phyloP scores from a whole-genome alignment of 2,113 vertebrate genomes.

The Phainopepla nitens region DNA sequence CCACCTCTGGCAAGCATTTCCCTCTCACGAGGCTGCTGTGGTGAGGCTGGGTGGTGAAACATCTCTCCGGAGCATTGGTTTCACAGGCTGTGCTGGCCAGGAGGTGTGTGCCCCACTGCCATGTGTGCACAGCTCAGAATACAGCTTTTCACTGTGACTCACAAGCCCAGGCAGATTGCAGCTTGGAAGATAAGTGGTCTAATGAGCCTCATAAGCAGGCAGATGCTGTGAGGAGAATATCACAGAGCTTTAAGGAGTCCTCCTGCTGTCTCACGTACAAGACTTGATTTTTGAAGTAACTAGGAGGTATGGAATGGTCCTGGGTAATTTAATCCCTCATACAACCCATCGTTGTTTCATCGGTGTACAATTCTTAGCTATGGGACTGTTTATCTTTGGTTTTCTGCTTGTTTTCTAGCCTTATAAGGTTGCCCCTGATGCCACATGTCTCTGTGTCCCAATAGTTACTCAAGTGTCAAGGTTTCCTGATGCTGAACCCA shows the following conservation, averaged over 20 bases:
- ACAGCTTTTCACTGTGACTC: background rate
- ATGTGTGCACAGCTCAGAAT: background rate
- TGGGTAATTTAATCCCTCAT: background rate
- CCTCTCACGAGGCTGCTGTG: accelerated
- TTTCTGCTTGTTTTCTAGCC: background rate
- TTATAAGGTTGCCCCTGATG: background rate
- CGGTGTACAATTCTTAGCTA: background rate
- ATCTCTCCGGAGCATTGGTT: background rate
- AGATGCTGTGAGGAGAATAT: background rate
- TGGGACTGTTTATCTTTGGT: background rate
- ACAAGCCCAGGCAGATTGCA: background rate
- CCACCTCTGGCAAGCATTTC: accelerated
- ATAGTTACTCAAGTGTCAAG: background rate
- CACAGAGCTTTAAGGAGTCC: background rate
- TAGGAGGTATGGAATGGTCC: background rate
- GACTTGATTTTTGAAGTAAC: background rate
- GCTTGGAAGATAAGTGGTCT: background rate
- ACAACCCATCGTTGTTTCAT: background rate
- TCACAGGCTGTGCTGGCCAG: background rate
- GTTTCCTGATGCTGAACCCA: background rate
- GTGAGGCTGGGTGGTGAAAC: background rate
- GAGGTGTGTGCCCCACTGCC: background rate
- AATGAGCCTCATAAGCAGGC: background rate
- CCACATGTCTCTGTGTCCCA: background rate
- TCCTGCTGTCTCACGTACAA: background rate